Conservation (phyloP, 2,797 vertebrate species). For the Eremophila alpestris region DNA sequence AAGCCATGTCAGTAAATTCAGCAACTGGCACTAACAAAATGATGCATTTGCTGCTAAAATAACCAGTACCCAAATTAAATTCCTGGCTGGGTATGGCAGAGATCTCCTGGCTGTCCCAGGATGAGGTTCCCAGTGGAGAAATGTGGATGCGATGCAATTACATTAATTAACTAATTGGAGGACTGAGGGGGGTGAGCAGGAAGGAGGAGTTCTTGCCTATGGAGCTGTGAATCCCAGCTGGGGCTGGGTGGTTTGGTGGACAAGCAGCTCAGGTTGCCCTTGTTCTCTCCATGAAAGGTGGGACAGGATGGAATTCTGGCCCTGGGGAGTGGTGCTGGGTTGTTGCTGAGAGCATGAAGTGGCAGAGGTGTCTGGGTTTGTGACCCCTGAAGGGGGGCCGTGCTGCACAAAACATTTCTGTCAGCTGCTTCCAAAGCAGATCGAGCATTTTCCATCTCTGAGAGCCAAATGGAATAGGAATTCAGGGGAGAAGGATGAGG, state of each 20-base stretch:
- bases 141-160: not conserved
- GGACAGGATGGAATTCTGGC: not conserved
- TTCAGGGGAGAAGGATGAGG: not conserved
- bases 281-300: accelerated
- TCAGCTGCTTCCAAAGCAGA: not conserved
- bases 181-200: not conserved
- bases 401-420: not conserved
- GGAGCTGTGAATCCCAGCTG: not conserved
- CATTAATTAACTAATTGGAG: not conserved
- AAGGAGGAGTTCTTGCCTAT: not conserved
- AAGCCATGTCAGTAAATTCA: not conserved
- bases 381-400: not conserved
- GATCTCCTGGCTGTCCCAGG: not conserved
- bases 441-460: not conserved
- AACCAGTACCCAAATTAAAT: not conserved
- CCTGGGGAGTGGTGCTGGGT: not conserved
- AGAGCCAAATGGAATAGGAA: not conserved
- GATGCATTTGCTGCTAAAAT: not conserved
- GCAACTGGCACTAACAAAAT: accelerated
- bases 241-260: not conserved
- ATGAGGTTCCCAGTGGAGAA: not conserved
- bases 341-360: not conserved
- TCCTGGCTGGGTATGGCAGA: accelerated
- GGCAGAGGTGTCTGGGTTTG: not conserved
- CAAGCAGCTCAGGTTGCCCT: not conserved